Evolutionary conservation across 1,140 invertebrate species (phyloP), one percentile per base, ranked within the genome.

Genomic region (Alviniconcha marisindica): DNA sequence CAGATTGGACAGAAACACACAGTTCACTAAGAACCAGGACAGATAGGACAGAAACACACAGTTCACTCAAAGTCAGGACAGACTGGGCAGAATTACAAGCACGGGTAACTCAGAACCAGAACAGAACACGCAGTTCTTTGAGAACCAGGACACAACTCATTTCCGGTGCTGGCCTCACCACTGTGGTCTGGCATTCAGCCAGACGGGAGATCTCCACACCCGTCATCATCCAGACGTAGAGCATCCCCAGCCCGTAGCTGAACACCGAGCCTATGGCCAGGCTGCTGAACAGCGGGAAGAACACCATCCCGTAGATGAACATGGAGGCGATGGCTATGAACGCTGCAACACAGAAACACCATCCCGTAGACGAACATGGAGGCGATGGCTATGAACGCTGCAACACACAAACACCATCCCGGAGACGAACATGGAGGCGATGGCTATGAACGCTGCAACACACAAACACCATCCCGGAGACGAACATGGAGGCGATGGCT

Each of bases 281-380:
- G 18, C 80, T 82, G 28, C 84, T 84, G 84, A 89, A 89, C 48
- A 89, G 48, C 28, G 88, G 88, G 28, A 85, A 85, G 44, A 74
- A 89, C 24, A 84, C 87, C n/a, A 89, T 69, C 1, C 88, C 88
- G 63, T 89, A 89, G 38, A 87, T 83, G 15, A 89, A 73, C 85
- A 89, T 86, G 14, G 88, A 89, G 15, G 83, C 36, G 2, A 89
- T 76, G 33, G 82, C 83, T 14, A 83, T 71, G 51, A 89, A 86
- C 7, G 85, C 88, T 89, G 84, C 18, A 28, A 60, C 56, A 60
- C 15, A 60, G 24, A 60, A 28, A 14, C 7, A n/a, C 63, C n/a
- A 69, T 69, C 21, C 18, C n/a, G 31, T 69, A 69, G 31, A 69
- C 18, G 18, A 69, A 33, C 63, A 69, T 69, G 63, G 63, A 69